Percentiles rank a stretch among this genome's conserved stretches.
These are phyloP conservation scores for Exaiptasia diaphana DNA, from an alignment of 64 coral and sea anemone species.

Conservation along the genomic window DNA sequence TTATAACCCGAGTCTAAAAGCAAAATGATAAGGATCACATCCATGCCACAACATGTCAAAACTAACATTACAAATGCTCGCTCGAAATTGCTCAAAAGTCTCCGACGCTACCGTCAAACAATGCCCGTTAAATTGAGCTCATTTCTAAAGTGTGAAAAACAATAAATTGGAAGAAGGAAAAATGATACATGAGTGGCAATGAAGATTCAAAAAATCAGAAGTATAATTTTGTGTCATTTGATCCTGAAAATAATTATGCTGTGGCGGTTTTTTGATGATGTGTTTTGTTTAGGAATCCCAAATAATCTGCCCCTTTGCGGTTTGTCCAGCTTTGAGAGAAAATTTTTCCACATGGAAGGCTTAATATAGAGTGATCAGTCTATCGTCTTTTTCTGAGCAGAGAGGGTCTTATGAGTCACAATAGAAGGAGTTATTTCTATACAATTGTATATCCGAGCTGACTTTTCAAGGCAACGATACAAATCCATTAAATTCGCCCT, in stretches of 20 bases:
- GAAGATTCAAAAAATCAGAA: neutral
- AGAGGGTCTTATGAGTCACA: too few species aligned
- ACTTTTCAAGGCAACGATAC: too few species aligned
- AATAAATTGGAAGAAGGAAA: too few species aligned
- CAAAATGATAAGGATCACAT: slow-evolving; percentile 4
- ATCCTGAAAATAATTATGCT: slow-evolving; percentile 8
- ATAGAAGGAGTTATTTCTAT: too few species aligned
- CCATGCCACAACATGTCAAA: slow-evolving; percentile 1
- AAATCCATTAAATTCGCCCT: too few species aligned
- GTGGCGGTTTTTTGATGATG: neutral
- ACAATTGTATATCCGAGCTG: too few species aligned
- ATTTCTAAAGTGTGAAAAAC: too few species aligned
- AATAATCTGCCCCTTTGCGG: neutral
- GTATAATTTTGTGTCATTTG: neutral
- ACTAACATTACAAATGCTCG: neutral
- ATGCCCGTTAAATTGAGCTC: too few species aligned
- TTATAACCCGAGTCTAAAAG: neutral
- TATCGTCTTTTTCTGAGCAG: too few species aligned
- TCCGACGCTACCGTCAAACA: too few species aligned
- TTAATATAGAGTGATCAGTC: too few species aligned
- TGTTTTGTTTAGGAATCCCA: slow-evolving; percentile 1
- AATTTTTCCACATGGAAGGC: slow-evolving; percentile 5
- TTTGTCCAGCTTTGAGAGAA: slow-evolving; percentile 1
- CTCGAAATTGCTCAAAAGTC: neutral
- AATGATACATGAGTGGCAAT: too few species aligned